phyloP scores from a whole-genome alignment of 2,113 vertebrate species.

The Zeus faber region DNA sequence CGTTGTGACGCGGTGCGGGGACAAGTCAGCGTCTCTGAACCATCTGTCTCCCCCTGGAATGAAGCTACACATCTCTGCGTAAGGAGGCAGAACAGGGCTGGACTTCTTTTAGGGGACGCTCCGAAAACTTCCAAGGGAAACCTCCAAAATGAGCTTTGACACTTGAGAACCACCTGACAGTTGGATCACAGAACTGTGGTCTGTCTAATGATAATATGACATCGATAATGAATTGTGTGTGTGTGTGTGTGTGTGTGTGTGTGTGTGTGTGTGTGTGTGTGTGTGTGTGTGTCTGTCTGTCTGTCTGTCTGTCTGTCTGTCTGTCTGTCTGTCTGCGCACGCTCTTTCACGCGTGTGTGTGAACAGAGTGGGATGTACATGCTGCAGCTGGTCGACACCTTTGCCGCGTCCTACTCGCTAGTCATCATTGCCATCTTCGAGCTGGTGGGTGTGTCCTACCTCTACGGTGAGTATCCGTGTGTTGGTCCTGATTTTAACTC shows the following conservation, averaged over 20 bases:
- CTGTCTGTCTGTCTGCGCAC: not conserved
- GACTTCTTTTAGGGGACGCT: slow-evolving; percentile 37
- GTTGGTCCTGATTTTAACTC: too few relatives aligned
- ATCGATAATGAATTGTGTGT: too few relatives aligned
- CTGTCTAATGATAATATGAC: not conserved
- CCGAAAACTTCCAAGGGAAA: slow-evolving; percentile 19
- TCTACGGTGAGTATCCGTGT: slow-evolving; percentile 66
- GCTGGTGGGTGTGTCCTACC: slow-evolving; percentile 66
- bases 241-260: not conserved
- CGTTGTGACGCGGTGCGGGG: not conserved
- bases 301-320: not conserved
- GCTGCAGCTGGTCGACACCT: slow-evolving; percentile 71
- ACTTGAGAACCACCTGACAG: not conserved
- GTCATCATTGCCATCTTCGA: slow-evolving; percentile 71
- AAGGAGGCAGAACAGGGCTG: slow-evolving; percentile 4
- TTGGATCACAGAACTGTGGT: not conserved
- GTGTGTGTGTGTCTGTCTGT: not conserved
- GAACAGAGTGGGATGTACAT: slow-evolving; percentile 67
- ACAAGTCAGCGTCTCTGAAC: not conserved
- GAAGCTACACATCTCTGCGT: not conserved
- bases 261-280: not conserved
- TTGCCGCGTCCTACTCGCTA: slow-evolving; percentile 67
- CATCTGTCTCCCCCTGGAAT: not conserved
- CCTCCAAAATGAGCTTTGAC: slow-evolving; percentile 13
- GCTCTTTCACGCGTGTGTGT: slow-evolving; percentile 14